phyloP scores from a whole-genome alignment of 2,888 invertebrate genomes.

The Rhorus exstirpatorius region DNA sequence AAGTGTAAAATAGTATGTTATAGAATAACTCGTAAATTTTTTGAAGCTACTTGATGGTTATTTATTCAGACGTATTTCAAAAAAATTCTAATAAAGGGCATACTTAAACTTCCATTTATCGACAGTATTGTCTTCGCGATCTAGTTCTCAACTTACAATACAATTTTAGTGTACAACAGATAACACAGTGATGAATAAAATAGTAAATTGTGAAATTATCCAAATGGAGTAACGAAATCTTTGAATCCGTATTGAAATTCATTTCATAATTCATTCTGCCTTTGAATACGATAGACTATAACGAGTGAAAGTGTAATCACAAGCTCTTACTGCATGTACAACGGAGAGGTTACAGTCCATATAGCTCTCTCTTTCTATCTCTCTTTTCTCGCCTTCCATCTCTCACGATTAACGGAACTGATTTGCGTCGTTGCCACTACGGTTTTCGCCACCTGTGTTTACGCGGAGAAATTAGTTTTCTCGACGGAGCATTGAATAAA shows the following conservation, averaged over 20 bases:
- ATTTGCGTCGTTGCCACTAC: constrained; percentile 46
- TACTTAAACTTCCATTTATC: no score
- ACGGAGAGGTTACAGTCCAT: constrained; percentile 2
- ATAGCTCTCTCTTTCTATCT: neutral
- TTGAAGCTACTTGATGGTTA: no score
- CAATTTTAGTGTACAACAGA: no score
- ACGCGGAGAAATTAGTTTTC: constrained; percentile 36
- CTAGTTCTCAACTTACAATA: no score
- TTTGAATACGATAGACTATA: neutral
- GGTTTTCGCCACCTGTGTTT: constrained; percentile 6
- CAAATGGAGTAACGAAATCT: constrained; percentile 32
- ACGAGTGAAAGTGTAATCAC: constrained; percentile 64
- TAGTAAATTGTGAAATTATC: constrained; percentile 17
- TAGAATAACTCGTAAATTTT: no score
- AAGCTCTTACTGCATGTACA: constrained; percentile 27
- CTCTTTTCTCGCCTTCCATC: neutral
- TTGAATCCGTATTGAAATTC: constrained; percentile 39
- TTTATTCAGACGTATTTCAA: no score
- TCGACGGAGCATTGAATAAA: neutral
- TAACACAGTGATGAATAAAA: no score
- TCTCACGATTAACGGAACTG: constrained; percentile 57
- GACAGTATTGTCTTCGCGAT: no score
- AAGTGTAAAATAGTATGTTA: no score
- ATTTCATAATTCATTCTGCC: constrained; percentile 59
- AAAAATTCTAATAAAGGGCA: no score